Conservation (phyloP, 2,113 vertebrate genomes). For the Myotis yumanensis region DNA sequence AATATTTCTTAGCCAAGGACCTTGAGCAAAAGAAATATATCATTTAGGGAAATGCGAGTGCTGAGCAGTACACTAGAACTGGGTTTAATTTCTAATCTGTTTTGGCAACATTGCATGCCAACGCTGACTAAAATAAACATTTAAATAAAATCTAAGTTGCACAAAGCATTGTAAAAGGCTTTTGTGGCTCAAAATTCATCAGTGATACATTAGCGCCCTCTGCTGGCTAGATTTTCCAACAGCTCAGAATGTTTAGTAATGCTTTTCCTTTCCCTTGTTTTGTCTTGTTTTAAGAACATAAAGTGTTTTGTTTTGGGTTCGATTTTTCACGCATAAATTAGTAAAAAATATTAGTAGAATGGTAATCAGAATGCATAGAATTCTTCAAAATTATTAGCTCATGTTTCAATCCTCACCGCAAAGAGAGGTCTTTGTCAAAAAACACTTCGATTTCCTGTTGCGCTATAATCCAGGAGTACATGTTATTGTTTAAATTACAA, state of each 20-base stretch:
- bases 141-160: conserved; percentile 74
- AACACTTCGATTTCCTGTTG: background rate
- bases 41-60: conserved; percentile 58
- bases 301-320: background rate
- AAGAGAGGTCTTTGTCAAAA: conserved; percentile 13
- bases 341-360: conserved; percentile 22
- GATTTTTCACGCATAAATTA: background rate
- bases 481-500: conserved; percentile 47
- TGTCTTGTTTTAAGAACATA: background rate
- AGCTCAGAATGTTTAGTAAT: background rate
- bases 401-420: conserved; percentile 13
- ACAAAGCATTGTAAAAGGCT: conserved; percentile 27
- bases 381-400: background rate
- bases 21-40: conserved; percentile 60
- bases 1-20: background rate
- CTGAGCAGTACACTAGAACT: conserved; percentile 31
- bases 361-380: conserved; percentile 38
- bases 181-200: background rate
- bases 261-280: background rate
- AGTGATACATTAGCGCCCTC: conserved; percentile 78
- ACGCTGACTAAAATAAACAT: conserved; percentile 79
- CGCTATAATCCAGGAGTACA: conserved; percentile 11
- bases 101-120: conserved; percentile 70
- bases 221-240: background rate
- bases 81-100: conserved; percentile 71